phyloP scores from a whole-genome alignment of 2,113 vertebrate genomes.

The Pithys albifrons region DNA sequence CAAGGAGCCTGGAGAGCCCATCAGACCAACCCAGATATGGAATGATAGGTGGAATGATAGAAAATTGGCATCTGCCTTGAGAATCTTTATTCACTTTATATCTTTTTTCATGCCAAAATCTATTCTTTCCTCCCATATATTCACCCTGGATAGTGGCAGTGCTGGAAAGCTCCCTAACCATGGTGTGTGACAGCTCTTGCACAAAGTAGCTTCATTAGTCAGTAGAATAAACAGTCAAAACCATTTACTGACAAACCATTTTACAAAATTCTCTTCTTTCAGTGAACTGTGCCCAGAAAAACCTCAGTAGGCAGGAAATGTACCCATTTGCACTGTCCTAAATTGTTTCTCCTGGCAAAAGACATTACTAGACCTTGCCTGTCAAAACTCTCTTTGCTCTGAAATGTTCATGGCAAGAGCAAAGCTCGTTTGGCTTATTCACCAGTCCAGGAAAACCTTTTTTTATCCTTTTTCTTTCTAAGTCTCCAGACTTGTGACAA shows the following conservation, averaged over 20 bases:
- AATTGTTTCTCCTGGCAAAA: constrained; percentile 37
- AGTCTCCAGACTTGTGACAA: neutral
- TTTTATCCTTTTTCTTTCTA: neutral
- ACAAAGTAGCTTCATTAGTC: neutral
- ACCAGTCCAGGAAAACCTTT: neutral
- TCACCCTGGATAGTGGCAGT: neutral
- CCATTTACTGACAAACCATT: neutral
- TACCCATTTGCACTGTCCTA: neutral
- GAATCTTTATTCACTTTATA: neutral
- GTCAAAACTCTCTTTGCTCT: neutral
- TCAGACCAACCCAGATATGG: neutral
- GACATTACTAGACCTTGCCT: neutral
- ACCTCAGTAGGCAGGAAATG: constrained; percentile 3
- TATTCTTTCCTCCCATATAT: neutral
- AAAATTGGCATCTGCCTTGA: neutral
- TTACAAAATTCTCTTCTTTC: neutral
- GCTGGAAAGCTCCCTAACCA: neutral
- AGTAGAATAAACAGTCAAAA: neutral
- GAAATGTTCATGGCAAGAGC: neutral
- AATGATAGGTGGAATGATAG: neutral
- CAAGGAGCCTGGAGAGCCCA: neutral
- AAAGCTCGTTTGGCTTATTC: neutral
- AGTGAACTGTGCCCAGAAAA: constrained; percentile 3
- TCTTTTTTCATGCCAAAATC: neutral
- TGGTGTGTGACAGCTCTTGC: neutral